These are phyloP conservation scores for Sebastes alutus DNA, from an alignment of 2,797 vertebrate species.

Conservation along the genomic window DNA sequence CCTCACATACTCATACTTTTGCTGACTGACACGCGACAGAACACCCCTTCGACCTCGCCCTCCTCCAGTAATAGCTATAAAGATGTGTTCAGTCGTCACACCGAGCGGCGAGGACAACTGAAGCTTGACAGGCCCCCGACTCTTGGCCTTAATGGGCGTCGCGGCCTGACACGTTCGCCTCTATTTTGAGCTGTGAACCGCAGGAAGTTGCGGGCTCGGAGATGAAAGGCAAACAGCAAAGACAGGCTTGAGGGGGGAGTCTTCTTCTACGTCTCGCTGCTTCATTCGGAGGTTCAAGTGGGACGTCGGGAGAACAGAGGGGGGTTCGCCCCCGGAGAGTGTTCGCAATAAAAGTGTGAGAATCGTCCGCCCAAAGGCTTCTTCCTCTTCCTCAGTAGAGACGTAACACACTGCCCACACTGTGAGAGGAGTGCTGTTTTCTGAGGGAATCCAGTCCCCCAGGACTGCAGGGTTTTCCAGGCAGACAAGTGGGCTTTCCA, in stretches of 20 bases:
- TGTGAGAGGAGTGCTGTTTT: slow-evolving; percentile 80
- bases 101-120: slow-evolving; percentile 7
- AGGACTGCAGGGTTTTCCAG: slow-evolving; percentile 71
- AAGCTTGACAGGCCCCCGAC: slow-evolving; percentile 41
- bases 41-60: slow-evolving; percentile 44
- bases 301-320: slow-evolving; percentile 22
- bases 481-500: slow-evolving; percentile 65
- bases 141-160: slow-evolving; percentile 44
- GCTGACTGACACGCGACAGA: slow-evolving; percentile 59
- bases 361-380: slow-evolving; percentile 34
- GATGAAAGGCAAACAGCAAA: slow-evolving; percentile 60
- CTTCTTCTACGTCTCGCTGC: slow-evolving; percentile 18
- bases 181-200: slow-evolving; percentile 29
- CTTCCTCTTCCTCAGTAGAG: slow-evolving; percentile 20
- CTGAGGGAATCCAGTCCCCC: slow-evolving; percentile 73
- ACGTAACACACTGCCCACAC: slow-evolving; percentile 67
- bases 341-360: slow-evolving; percentile 11
- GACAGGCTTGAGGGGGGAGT: slow-evolving; percentile 41
- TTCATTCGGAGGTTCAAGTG: slow-evolving; percentile 51
- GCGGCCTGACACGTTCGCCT: neutral
- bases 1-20: slow-evolving; percentile 60
- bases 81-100: slow-evolving; percentile 45
- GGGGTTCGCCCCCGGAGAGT: neutral
- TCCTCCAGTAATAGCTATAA: slow-evolving; percentile 48
- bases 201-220: slow-evolving; percentile 7